A percentile compares a stretch with the other conserved stretches of the same genome.
Conservation (phyloP, 1,140 invertebrate species). For the Drosophila bocqueti region DNA sequence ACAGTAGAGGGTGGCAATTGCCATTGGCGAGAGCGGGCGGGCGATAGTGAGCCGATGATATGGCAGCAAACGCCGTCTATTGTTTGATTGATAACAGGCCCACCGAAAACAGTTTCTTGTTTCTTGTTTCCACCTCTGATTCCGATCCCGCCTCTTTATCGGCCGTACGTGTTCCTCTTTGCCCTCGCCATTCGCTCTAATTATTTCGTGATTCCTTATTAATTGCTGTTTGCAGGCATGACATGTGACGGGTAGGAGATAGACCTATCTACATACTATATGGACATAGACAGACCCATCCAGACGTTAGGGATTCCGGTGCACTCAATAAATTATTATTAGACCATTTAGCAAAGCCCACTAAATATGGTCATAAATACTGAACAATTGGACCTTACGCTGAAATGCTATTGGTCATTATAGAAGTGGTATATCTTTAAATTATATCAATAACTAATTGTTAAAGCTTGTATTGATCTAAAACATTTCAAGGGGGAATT, state of each 20-base stretch:
- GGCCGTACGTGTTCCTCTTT: slow-evolving; percentile 20
- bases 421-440: neutral
- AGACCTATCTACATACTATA: slow-evolving; percentile 3
- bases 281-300: neutral
- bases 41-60: slow-evolving; percentile 40
- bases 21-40: slow-evolving; percentile 15
- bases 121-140: slow-evolving; percentile 36
- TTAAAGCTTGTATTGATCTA: neutral
- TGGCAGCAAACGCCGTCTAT: slow-evolving; percentile 46
- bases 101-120: slow-evolving; percentile 39
- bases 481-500: neutral
- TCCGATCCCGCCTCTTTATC: slow-evolving; percentile 30
- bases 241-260: slow-evolving; percentile 62
- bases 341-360: slow-evolving; percentile 6
- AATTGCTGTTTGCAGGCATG: slow-evolving; percentile 56
- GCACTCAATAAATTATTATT: slow-evolving; percentile 9
- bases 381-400: neutral
- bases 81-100: slow-evolving; percentile 61
- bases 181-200: slow-evolving; percentile 53
- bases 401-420: neutral
- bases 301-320: neutral
- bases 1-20: slow-evolving; percentile 15
- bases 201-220: slow-evolving; percentile 74
- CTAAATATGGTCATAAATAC: slow-evolving; percentile 7
- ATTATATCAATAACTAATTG: neutral